Conservation (phyloP, 2,113 vertebrate genomes). For the Gobius niger region DNA sequence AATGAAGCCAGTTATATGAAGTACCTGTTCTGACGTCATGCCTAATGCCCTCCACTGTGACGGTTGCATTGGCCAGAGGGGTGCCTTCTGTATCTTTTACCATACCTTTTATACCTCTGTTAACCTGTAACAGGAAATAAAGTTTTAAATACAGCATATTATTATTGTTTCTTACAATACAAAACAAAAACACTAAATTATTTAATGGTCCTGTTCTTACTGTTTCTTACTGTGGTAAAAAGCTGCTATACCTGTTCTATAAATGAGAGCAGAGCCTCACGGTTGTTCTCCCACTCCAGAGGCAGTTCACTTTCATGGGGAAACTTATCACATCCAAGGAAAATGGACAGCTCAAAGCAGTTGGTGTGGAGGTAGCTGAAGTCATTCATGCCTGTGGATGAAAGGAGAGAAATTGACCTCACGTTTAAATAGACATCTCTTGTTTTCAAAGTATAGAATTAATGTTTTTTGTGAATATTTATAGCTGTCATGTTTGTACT, state of each 20-base stretch:
- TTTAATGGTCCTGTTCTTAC: too few species aligned
- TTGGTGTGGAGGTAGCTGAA: slow-evolving; percentile 98
- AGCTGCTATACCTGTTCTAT: slow-evolving; percentile 86
- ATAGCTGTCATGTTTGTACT: too few species aligned
- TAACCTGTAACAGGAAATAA: slow-evolving; percentile 74
- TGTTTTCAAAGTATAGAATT: too few species aligned
- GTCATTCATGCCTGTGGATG: slow-evolving; percentile 88
- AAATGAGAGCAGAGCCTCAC: slow-evolving; percentile 89
- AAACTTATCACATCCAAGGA: slow-evolving; percentile 95
- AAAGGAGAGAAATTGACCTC: neutral
- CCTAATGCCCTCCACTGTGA: slow-evolving; percentile 88
- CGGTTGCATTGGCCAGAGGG: slow-evolving; percentile 84
- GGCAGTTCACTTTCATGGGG: slow-evolving; percentile 89
- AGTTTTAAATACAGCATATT: neutral
- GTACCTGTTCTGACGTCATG: slow-evolving; percentile 89
- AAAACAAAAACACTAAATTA: neutral
- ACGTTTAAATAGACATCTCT: neutral
- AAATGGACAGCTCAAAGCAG: slow-evolving; percentile 92
- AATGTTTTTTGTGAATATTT: too few species aligned
- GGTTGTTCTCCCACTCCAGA: slow-evolving; percentile 94
- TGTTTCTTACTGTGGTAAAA: neutral
- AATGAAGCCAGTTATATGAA: neutral
- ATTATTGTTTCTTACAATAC: neutral
- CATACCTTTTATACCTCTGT: slow-evolving; percentile 91
- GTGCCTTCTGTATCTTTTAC: slow-evolving; percentile 89